Conservation (phyloP, 2,797 vertebrate species). For the Acanthurus leucopareius region DNA sequence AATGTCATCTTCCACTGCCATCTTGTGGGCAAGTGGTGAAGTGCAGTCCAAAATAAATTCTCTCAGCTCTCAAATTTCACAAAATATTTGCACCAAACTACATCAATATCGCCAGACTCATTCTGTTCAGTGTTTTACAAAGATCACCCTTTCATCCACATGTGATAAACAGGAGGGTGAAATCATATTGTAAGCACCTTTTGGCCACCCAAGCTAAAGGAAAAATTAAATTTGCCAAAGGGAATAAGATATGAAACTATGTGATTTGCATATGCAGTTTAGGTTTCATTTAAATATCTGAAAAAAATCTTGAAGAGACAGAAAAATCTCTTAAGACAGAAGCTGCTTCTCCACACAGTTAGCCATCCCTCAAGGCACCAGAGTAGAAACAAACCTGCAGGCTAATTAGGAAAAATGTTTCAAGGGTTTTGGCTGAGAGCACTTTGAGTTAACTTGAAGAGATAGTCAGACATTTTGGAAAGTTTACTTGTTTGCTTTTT, state of each 20-base stretch:
- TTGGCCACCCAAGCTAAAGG: not conserved
- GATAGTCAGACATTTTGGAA: not conserved
- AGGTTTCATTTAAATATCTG: not conserved
- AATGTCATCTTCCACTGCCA: conserved; percentile 61
- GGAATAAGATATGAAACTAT: not conserved
- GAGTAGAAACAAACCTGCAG: not conserved
- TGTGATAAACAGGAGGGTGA: not conserved
- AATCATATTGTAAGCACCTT: not conserved
- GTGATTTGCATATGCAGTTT: not conserved
- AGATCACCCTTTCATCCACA: not conserved
- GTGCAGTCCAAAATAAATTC: conserved; percentile 33
- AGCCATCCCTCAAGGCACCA: not conserved
- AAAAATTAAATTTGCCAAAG: not conserved
- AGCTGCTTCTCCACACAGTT: not conserved
- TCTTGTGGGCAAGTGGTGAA: conserved; percentile 63
- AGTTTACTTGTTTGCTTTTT: too few species aligned
- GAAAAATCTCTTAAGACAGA: not conserved
- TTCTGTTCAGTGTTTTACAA: not conserved
- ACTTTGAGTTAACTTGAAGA: not conserved
- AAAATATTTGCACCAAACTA: not conserved
- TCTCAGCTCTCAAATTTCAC: not conserved
- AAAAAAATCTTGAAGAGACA: not conserved
- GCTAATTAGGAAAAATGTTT: not conserved
- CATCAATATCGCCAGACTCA: not conserved
- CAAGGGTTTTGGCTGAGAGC: not conserved